phyloP scores from a whole-genome alignment of 2,113 vertebrate species.

The Puntigrus tetrazona region DNA sequence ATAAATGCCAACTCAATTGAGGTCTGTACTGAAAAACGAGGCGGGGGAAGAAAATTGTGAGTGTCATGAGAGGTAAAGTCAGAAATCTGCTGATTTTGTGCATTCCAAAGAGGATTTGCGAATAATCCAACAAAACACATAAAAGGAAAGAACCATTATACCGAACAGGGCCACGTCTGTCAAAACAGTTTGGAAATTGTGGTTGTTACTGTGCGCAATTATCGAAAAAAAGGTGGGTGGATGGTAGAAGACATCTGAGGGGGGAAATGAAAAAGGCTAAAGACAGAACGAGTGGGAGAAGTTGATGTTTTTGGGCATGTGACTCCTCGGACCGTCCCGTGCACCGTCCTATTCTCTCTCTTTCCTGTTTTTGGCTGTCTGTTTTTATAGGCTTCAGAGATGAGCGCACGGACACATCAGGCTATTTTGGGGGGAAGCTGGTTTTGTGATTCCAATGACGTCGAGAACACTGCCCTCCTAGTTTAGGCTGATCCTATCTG shows the following conservation, averaged over 20 bases:
- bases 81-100: conserved; percentile 32
- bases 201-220: not conserved
- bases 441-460: conserved; percentile 26
- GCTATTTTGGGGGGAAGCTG: conserved; percentile 33
- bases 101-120: conserved; percentile 1
- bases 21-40: not conserved
- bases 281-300: not conserved
- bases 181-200: conserved; percentile 3
- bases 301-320: not conserved
- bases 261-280: not conserved
- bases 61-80: conserved; percentile 20
- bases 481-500: conserved; percentile 30
- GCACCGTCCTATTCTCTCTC: not conserved
- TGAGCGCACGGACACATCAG: not conserved
- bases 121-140: not conserved
- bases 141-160: conserved; percentile 13
- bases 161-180: not conserved
- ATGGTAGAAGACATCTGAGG: not conserved
- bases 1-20: conserved; percentile 35
- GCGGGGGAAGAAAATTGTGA: not conserved
- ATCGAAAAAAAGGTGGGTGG: not conserved
- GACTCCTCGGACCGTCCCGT: not conserved
- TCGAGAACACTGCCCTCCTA: conserved; percentile 20
- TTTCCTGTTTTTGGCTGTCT: conserved; percentile 21
- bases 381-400: conserved; percentile 21